A percentile compares a stretch with the other conserved stretches of the same genome.
These are phyloP conservation scores for Acipenser ruthenus DNA, from an alignment of 2,797 vertebrate genomes.

Conservation along the genomic window DNA sequence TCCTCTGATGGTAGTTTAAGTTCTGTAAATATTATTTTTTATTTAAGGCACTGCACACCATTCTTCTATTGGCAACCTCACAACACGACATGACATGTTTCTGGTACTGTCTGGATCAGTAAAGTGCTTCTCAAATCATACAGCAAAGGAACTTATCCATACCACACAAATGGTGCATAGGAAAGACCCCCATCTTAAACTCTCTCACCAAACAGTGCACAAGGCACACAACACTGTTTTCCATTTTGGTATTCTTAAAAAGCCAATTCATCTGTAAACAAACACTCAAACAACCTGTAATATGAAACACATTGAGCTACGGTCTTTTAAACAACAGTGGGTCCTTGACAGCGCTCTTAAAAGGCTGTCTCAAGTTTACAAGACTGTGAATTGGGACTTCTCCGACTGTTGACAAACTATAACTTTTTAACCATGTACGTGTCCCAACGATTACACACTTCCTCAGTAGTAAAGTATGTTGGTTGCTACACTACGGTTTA, in stretches of 20 bases:
- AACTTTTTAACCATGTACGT: no score
- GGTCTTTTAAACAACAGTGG: background rate
- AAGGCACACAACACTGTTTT: constrained; percentile 12
- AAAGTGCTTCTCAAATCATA: background rate
- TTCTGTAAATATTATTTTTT: background rate
- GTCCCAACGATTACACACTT: no score
- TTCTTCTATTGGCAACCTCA: background rate
- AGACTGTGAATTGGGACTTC: background rate
- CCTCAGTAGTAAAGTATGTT: no score
- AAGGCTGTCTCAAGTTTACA: background rate
- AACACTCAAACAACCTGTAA: background rate
- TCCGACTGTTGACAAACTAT: background rate
- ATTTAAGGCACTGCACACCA: background rate
- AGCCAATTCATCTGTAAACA: constrained; percentile 13
- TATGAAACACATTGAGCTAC: background rate
- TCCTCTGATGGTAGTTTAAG: background rate
- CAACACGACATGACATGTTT: background rate
- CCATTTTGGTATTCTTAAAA: constrained; percentile 13
- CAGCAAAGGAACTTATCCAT: background rate
- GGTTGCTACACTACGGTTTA: no score
- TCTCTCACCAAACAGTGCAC: constrained; percentile 24
- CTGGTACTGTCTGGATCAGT: background rate
- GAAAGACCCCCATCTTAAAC: constrained; percentile 15
- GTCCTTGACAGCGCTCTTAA: background rate
- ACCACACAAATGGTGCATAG: constrained; percentile 10